phyloP scores from a whole-genome alignment of 2,888 invertebrate species.

The Eristalis intricaria region DNA sequence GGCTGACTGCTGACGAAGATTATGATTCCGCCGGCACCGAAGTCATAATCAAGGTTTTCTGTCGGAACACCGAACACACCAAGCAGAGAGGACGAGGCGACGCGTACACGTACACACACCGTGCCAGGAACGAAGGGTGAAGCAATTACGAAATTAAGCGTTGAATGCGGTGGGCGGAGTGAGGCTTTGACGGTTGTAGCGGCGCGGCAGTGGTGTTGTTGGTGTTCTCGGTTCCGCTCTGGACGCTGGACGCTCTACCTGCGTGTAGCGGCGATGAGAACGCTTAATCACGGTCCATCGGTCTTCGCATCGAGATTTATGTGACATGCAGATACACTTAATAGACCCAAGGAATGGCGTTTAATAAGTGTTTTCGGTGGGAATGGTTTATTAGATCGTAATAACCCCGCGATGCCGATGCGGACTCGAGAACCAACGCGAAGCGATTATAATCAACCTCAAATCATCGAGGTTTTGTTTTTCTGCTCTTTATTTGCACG shows the following conservation, averaged over 20 bases:
- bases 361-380: not conserved
- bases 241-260: not conserved
- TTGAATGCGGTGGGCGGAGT: conserved; percentile 18
- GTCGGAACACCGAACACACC: not conserved
- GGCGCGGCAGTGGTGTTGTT: not conserved
- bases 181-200: not conserved
- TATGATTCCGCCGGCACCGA: conserved; percentile 59
- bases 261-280: conserved; percentile 7
- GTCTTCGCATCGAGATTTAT: conserved; percentile 56
- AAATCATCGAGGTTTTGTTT: not conserved
- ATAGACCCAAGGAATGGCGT: not conserved
- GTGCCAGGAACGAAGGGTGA: conserved; percentile 10
- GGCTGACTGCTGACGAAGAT: conserved; percentile 58
- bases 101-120: conserved; percentile 1
- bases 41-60: conserved; percentile 55
- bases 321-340: conserved; percentile 40
- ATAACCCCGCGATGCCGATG: not conserved
- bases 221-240: not conserved
- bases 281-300: conserved; percentile 50
- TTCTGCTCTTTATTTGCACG: not conserved
- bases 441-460: not conserved
- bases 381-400: conserved; percentile 1
- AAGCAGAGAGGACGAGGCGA: not conserved
- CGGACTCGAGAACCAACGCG: not conserved
- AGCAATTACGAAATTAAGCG: conserved; percentile 65